These are phyloP conservation scores for Andrena marginata DNA, from an alignment of 2,888 invertebrate genomes.

Conservation along the genomic window DNA sequence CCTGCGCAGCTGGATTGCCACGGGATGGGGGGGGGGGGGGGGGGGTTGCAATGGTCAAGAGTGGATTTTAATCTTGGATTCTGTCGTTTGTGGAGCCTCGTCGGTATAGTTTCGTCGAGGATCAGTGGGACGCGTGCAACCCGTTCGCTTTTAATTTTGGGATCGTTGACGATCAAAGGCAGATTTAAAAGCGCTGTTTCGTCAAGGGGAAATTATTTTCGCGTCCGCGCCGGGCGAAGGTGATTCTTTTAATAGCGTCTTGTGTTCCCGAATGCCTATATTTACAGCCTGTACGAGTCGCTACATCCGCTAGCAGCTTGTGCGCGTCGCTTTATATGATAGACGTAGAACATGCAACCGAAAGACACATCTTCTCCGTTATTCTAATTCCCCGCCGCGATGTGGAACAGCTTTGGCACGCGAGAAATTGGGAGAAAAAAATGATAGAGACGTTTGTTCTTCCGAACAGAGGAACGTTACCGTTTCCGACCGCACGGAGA, in stretches of 20 bases:
- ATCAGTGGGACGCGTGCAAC: too few species aligned
- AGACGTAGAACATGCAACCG: background rate
- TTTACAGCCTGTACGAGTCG: too few species aligned
- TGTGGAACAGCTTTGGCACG: background rate
- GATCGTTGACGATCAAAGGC: too few species aligned
- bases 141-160: too few species aligned
- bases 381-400: background rate
- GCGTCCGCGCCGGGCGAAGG: too few species aligned
- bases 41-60: background rate
- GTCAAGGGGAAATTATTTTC: too few species aligned
- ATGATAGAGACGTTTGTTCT: background rate
- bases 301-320: background rate
- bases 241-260: too few species aligned
- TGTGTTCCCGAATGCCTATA: too few species aligned
- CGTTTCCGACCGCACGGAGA: conserved; percentile 1
- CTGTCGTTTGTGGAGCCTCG: too few species aligned
- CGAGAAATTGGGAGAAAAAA: conserved; percentile 1
- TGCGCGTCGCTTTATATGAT: background rate
- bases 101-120: too few species aligned
- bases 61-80: background rate
- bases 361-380: background rate
- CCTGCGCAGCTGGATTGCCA: background rate
- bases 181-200: too few species aligned
- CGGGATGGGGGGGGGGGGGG: background rate
- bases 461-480: background rate